A percentile compares a stretch with the other conserved stretches of the same genome.
phyloP scores from a whole-genome alignment of 2,888 invertebrate species.

The Drosophila helvetica region DNA sequence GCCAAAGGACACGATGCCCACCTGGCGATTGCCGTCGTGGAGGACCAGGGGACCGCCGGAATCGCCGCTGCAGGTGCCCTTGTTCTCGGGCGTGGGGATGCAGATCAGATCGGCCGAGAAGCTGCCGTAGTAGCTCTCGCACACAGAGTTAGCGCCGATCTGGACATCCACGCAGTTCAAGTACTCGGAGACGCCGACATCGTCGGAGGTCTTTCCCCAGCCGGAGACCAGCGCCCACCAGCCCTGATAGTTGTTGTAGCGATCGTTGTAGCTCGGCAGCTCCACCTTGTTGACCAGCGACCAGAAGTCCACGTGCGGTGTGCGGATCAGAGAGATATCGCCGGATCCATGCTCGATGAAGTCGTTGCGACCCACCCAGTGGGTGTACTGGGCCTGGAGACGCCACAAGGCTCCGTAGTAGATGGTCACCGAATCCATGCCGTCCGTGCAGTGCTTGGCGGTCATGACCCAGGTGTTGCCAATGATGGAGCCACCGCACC shows the following conservation, averaged over 20 bases:
- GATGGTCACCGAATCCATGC: constrained; percentile 57
- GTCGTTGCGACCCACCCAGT: constrained; percentile 55
- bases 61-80: constrained; percentile 83
- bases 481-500: constrained; percentile 79
- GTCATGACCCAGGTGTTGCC: constrained; percentile 69
- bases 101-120: constrained; percentile 42
- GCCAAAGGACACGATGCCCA: constrained; percentile 64
- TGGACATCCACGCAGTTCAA: constrained; percentile 58
- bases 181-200: constrained; percentile 74
- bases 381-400: constrained; percentile 59
- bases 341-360: constrained; percentile 57
- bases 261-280: constrained; percentile 56
- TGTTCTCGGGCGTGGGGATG: constrained; percentile 39
- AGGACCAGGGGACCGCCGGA: constrained; percentile 81
- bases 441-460: constrained; percentile 75
- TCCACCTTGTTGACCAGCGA: constrained; percentile 51
- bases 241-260: constrained; percentile 53
- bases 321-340: constrained; percentile 69
- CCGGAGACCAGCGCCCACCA: constrained; percentile 65
- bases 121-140: constrained; percentile 78
- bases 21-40: constrained; percentile 42
- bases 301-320: constrained; percentile 61
- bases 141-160: constrained; percentile 73
- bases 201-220: constrained; percentile 67
- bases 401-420: constrained; percentile 68